Base-by-base conservation (phyloP, 2,113 vertebrate species). In the Calcarius ornatus region DNA sequence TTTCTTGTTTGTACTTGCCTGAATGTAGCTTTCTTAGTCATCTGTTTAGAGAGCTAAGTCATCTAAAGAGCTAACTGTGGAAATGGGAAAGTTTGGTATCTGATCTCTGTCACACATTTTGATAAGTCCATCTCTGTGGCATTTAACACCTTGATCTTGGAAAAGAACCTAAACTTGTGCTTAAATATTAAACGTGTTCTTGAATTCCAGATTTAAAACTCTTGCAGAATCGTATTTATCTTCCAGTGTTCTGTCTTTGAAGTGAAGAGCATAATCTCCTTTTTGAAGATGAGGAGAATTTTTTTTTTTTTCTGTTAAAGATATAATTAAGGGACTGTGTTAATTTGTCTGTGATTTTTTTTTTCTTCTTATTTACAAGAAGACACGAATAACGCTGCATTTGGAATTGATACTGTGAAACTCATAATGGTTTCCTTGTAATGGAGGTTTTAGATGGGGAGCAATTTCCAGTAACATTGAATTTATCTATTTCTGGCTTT, bases 391-490 rank as follows among this genome's bases (percentile, higher is more conserved):
- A 93, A 94, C 8, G 11, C 84, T 86, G 76, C 87, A 88, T 95
- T 97, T 96, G 90, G 75, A 96, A 91, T 90, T 84, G 86, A 96
- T 95, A 85, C 92, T 88, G 81, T 94, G 72, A 94, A 91, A 90
- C 95, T 96, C 94, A 91, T 92, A 96, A 63, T 93, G 91, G 76
- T 91, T 97, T 96, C 88, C 87, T 92, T 97, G 94, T 97, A 92
- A 77, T 94, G 95, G 86, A 96, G 75, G 88, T 92, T 95, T 96
- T 65, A 78, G 81, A 72, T 89, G 92, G 82, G 91, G 63, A 96
- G 73, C 65, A 66, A 80, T 96, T 98, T 98, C 96, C 97, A 97
- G 92, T 97, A 97, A 96, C 59, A 20, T 70, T 95, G 72, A 81
- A 93, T 96, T 92, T 96, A 71, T 95, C 94, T 96, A 42, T 94